Evolutionary conservation across 2,113 vertebrate species (phyloP).

Genomic region (Morphnarchus princeps): DNA sequence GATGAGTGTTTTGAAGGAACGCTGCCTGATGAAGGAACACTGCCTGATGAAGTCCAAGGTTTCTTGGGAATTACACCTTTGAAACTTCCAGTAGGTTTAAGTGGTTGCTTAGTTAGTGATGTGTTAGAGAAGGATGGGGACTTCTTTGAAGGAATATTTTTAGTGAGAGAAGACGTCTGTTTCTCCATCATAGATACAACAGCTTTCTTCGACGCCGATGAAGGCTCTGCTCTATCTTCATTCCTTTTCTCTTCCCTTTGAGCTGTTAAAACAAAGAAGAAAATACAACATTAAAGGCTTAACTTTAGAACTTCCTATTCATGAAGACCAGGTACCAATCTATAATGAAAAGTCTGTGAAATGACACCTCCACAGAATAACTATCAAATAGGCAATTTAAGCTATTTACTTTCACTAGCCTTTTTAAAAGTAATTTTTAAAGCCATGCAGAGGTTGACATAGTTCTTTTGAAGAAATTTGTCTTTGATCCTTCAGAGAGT

Average conservation of each 20-base stretch:
- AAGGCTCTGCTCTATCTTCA: constrained; percentile 48
- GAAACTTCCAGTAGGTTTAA: constrained; percentile 60
- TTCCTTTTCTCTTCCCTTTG: constrained; percentile 68
- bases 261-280: constrained; percentile 55
- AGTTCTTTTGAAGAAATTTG: background rate
- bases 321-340: background rate
- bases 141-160: constrained; percentile 67
- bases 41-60: constrained; percentile 49
- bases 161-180: constrained; percentile 36
- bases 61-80: constrained; percentile 66
- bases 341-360: background rate
- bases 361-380: background rate
- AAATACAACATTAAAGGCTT: background rate
- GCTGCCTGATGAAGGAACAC: constrained; percentile 38
- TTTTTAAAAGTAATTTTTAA: background rate
- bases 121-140: constrained; percentile 5
- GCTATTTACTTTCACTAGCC: background rate
- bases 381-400: background rate
- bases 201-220: background rate
- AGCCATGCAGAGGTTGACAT: background rate
- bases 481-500: background rate
- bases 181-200: constrained; percentile 8
- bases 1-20: constrained; percentile 70
- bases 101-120: constrained; percentile 12
- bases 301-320: background rate